Evolutionary conservation across 1,140 invertebrate species (phyloP).

Genomic region (Drosophila repleta): DNA sequence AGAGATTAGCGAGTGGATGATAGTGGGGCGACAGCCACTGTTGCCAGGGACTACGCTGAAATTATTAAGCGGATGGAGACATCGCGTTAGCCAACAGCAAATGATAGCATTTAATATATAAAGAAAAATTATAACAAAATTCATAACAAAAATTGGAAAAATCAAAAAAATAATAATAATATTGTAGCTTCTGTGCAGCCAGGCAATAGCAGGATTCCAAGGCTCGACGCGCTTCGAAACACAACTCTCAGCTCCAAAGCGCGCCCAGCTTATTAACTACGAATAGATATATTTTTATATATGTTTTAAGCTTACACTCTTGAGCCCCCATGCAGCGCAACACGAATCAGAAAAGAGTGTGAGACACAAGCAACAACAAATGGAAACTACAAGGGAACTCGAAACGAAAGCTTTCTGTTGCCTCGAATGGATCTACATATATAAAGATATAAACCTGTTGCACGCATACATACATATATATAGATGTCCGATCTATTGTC

Average conservation of each 20-base stretch:
- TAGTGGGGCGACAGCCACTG: not conserved
- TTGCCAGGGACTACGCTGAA: slow-evolving; percentile 7
- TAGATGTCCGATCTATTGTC: too few relatives aligned
- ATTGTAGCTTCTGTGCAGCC: slow-evolving; percentile 67
- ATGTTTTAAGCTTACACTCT: slow-evolving; percentile 58
- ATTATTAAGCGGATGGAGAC: slow-evolving; percentile 6
- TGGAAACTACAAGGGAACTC: slow-evolving; percentile 50
- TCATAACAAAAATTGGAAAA: slow-evolving; percentile 17
- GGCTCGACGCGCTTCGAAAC: slow-evolving; percentile 18
- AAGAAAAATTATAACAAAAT: not conserved
- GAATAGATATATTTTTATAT: slow-evolving; percentile 68
- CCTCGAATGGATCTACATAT: not conserved
- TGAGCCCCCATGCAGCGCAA: slow-evolving; percentile 36
- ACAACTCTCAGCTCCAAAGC: slow-evolving; percentile 18
- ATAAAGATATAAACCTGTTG: not conserved
- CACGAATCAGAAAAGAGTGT: slow-evolving; percentile 45
- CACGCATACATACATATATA: too few relatives aligned
- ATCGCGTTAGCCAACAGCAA: slow-evolving; percentile 55
- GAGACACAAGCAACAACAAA: slow-evolving; percentile 7
- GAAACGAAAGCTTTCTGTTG: slow-evolving; percentile 27
- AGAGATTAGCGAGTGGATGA: slow-evolving; percentile 74
- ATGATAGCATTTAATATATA: slow-evolving; percentile 69
- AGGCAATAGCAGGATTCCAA: slow-evolving; percentile 32
- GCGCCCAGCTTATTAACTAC: slow-evolving; percentile 42
- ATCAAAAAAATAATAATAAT: slow-evolving; percentile 28